phyloP scores from a whole-genome alignment of 2,113 vertebrate genomes.

The Oreocharis arfaki region DNA sequence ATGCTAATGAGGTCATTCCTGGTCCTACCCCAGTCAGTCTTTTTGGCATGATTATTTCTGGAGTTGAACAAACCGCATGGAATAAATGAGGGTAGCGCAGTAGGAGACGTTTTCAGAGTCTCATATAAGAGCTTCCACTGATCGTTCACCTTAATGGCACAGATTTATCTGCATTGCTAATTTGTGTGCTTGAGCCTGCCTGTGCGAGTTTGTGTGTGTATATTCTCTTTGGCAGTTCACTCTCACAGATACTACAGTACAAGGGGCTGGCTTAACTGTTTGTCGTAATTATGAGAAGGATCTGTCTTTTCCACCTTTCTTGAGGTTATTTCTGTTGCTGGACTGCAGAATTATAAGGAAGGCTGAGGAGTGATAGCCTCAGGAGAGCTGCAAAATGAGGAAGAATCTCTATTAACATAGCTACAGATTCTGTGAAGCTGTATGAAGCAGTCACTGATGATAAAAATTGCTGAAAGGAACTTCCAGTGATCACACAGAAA shows the following conservation, averaged over 20 bases:
- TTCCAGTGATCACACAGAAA: not conserved
- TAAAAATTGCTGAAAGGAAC: not conserved
- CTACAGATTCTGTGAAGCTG: not conserved
- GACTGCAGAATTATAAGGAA: not conserved
- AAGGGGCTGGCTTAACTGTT: not conserved
- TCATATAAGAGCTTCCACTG: not conserved
- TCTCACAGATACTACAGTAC: not conserved
- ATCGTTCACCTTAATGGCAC: not conserved
- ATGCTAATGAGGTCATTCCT: slow-evolving; percentile 42
- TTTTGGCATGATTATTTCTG: not conserved
- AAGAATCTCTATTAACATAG: not conserved
- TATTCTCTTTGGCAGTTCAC: not conserved
- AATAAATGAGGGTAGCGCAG: not conserved
- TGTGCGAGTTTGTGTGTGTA: not conserved
- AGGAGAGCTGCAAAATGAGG: not conserved
- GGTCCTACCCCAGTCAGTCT: not conserved
- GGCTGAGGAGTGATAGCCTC: not conserved
- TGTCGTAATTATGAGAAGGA: not conserved
- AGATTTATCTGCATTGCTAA: slow-evolving; percentile 10
- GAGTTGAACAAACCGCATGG: not conserved
- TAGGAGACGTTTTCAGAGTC: not conserved
- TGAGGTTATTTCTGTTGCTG: not conserved
- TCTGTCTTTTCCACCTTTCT: not conserved
- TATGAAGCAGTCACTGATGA: not conserved
- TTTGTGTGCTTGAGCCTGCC: not conserved